These are phyloP conservation scores for Agonopterix subpropinquella DNA, from an alignment of 2,888 invertebrate species.

Conservation along the genomic window DNA sequence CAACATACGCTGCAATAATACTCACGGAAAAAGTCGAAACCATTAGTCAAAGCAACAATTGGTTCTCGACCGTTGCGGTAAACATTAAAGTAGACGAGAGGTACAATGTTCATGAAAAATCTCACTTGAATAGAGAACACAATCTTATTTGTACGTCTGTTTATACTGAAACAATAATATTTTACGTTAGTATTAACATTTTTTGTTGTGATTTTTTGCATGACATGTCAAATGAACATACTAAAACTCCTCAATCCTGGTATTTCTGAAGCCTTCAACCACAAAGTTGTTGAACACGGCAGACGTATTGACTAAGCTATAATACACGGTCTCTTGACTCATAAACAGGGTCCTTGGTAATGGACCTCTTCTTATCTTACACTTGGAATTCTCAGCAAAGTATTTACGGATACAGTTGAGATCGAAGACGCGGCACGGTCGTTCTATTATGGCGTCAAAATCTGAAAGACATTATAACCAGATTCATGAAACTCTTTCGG, in stretches of 20 bases:
- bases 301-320: slow-evolving; percentile 14
- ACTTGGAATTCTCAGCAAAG: slow-evolving; percentile 16
- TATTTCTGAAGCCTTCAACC: slow-evolving; percentile 16
- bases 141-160: slow-evolving; percentile 1
- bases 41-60: neutral
- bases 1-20: no score
- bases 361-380: slow-evolving; percentile 11
- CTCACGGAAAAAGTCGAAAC: no score
- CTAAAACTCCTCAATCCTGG: slow-evolving; percentile 22
- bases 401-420: slow-evolving; percentile 20
- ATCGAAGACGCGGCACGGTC: slow-evolving; percentile 19
- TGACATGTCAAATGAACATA: no score
- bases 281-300: slow-evolving; percentile 8
- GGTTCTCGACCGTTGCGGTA: slow-evolving; percentile 3
- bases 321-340: slow-evolving; percentile 9
- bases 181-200: neutral
- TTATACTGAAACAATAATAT: slow-evolving; percentile 10
- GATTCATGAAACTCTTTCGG: neutral
- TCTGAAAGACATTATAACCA: slow-evolving; percentile 3
- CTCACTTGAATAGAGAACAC: slow-evolving; percentile 2
- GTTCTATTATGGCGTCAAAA: slow-evolving; percentile 1
- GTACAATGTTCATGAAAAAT: neutral
- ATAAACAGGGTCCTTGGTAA: slow-evolving; percentile 19
- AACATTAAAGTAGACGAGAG: neutral
- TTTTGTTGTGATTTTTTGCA: no score